Percentiles rank a stretch among this genome's conserved stretches.
phyloP scores from a whole-genome alignment of 37 sponge, comb jelly and placozoan genomes.

The Hormiphora californensis region DNA sequence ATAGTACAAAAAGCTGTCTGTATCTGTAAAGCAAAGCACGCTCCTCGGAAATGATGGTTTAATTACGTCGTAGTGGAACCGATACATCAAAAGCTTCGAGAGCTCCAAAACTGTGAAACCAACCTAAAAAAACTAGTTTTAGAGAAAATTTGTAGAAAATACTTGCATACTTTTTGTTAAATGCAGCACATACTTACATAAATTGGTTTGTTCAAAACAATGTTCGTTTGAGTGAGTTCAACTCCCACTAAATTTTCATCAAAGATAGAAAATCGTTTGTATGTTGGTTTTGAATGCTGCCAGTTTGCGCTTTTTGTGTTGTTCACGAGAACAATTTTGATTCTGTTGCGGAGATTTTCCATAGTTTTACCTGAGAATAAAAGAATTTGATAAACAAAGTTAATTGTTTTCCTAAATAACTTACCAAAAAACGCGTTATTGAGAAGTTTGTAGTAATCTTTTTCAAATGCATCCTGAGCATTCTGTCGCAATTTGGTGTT shows the following conservation, averaged over 20 bases:
- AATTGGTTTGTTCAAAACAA: slow-evolving; percentile 41
- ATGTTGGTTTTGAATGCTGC: slow-evolving; percentile 19
- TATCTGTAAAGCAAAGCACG: slow-evolving; percentile 45
- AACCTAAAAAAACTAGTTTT: slow-evolving; percentile 32
- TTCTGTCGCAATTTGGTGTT: slow-evolving; percentile 16
- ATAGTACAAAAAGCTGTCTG: neutral
- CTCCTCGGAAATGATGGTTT: neutral
- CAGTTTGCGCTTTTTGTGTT: neutral
- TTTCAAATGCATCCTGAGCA: slow-evolving; percentile 43
- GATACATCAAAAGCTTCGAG: slow-evolving; percentile 42
- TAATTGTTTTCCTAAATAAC: too few relatives aligned
- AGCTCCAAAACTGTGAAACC: slow-evolving; percentile 51
- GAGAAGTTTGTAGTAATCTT: slow-evolving; percentile 12
- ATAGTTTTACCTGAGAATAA: too few relatives aligned
- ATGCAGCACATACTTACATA: too few relatives aligned
- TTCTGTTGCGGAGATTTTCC: slow-evolving; percentile 35
- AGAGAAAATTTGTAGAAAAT: neutral
- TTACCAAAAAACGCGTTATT: slow-evolving; percentile 40
- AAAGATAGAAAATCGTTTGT: slow-evolving; percentile 3
- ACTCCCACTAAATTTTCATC: slow-evolving; percentile 23
- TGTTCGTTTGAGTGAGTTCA: neutral
- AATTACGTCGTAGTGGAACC: slow-evolving; percentile 48
- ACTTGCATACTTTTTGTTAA: too few relatives aligned
- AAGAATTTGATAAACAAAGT: too few relatives aligned
- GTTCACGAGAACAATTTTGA: slow-evolving; percentile 46